These are phyloP conservation scores for Styela plicata DNA, from an alignment of 23 tunicate species.

Conservation along the genomic window DNA sequence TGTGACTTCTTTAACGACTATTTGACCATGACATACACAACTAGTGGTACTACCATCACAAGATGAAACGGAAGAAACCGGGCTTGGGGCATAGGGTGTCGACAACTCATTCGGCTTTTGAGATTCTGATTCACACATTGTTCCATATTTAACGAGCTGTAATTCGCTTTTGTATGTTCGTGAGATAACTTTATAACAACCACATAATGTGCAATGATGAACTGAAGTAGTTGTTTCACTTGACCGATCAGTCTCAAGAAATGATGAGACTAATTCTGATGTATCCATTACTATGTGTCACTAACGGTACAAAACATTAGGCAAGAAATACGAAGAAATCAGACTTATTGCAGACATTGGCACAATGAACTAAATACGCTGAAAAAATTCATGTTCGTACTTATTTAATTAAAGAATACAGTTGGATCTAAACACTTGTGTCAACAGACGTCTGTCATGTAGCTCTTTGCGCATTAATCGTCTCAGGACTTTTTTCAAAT, in stretches of 20 bases:
- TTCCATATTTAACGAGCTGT: slow-evolving; percentile 65
- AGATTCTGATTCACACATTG: slow-evolving; percentile 14
- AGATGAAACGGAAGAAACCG: slow-evolving; percentile 19
- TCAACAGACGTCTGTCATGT: no score
- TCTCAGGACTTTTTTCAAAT: no score
- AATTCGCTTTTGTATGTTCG: slow-evolving; percentile 74
- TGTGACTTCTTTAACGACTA: not conserved
- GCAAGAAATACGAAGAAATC: no score
- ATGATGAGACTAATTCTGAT: slow-evolving; percentile 22
- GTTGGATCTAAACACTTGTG: no score
- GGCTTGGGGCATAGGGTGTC: not conserved
- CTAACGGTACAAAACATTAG: no score
- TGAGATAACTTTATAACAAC: slow-evolving; percentile 62
- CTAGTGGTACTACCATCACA: slow-evolving; percentile 15
- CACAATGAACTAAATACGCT: no score
- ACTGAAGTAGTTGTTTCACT: slow-evolving; percentile 36
- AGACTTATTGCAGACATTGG: no score
- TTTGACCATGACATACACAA: slow-evolving; percentile 25
- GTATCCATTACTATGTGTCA: slow-evolving; percentile 11
- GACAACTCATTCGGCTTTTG: not conserved
- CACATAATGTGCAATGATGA: slow-evolving; percentile 57
- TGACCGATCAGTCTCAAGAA: slow-evolving; percentile 31
- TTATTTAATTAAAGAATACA: no score
- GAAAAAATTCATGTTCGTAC: no score
- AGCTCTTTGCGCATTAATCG: no score